These are phyloP conservation scores for Enoplosus armatus DNA, from an alignment of 2,797 vertebrate species.

Conservation along the genomic window DNA sequence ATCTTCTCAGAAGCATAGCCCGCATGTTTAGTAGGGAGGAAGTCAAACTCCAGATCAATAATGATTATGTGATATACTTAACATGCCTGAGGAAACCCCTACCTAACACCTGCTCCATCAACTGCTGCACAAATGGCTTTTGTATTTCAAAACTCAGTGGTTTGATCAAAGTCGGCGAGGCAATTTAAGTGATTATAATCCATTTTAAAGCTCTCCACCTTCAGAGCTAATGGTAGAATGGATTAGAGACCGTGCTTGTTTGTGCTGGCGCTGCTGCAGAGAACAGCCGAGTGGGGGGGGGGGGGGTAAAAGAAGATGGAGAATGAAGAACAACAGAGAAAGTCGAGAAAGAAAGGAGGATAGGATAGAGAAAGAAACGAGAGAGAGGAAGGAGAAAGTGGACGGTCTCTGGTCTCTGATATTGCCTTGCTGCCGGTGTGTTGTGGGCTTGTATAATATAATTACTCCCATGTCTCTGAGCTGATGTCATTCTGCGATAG, in stretches of 20 bases:
- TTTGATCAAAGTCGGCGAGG: constrained; percentile 75
- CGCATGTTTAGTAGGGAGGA: neutral
- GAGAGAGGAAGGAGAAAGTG: constrained; percentile 21
- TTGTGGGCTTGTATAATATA: constrained; percentile 84
- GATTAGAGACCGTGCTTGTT: constrained; percentile 59
- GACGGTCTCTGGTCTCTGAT: constrained; percentile 67
- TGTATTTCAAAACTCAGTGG: constrained; percentile 57
- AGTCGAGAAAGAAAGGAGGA: constrained; percentile 10
- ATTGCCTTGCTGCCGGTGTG: constrained; percentile 84
- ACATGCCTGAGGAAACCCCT: constrained; percentile 21
- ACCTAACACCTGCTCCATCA: constrained; percentile 39
- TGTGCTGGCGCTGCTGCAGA: constrained; percentile 34
- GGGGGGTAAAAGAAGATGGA: constrained; percentile 22
- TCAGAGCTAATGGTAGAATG: constrained; percentile 74
- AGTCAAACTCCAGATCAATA: constrained; percentile 17
- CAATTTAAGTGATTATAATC: constrained; percentile 81
- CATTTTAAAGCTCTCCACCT: constrained; percentile 76
- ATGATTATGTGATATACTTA: constrained; percentile 23
- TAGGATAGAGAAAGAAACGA: neutral
- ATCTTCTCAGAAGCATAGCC: neutral
- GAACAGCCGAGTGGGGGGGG: constrained; percentile 2
- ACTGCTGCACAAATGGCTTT: constrained; percentile 44
- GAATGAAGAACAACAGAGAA: constrained; percentile 15
- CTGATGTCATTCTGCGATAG: constrained; percentile 83
- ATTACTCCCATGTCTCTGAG: constrained; percentile 84